Percentiles rank a stretch among this genome's conserved stretches.
phyloP scores from a whole-genome alignment of 2,797 vertebrate genomes.

The Tokudaia muenninki region DNA sequence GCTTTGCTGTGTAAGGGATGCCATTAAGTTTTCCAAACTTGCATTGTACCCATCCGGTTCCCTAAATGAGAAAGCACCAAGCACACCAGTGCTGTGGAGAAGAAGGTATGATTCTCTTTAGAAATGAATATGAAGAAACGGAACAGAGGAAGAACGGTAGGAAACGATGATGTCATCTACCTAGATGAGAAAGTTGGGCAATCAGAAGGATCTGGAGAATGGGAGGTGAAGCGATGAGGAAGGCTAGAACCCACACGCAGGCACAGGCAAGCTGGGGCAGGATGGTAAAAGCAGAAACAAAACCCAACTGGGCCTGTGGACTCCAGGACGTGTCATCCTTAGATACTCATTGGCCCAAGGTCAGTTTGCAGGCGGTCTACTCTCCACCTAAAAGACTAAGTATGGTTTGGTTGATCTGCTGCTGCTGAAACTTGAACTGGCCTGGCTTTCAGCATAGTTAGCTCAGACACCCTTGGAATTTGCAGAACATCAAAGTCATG shows the following conservation, averaged over 20 bases:
- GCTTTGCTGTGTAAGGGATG: neutral
- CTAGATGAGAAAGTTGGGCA: accelerated
- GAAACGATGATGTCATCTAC: neutral
- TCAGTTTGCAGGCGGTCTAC: neutral
- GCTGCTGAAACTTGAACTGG: constrained; percentile 69
- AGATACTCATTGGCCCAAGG: neutral
- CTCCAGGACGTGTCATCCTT: neutral
- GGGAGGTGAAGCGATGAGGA: accelerated
- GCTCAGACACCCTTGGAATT: constrained; percentile 70
- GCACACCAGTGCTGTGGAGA: neutral
- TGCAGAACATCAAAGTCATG: constrained; percentile 75
- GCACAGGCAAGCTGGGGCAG: neutral
- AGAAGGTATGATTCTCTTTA: neutral
- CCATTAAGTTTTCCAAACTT: constrained; percentile 30
- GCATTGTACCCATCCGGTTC: neutral
- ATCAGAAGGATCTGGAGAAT: neutral
- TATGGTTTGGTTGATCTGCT: constrained; percentile 28
- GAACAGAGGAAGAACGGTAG: too few relatives aligned
- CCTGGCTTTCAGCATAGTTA: constrained; percentile 35
- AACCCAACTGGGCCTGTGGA: neutral
- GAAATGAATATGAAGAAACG: neutral
- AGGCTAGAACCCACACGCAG: too few relatives aligned
- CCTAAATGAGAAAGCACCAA: neutral
- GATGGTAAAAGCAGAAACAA: neutral
- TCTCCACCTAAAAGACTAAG: neutral